Percentiles rank a stretch among this genome's conserved stretches.
Conservation (phyloP, 2,888 invertebrate genomes). For the Pristionchus maxplancki region DNA sequence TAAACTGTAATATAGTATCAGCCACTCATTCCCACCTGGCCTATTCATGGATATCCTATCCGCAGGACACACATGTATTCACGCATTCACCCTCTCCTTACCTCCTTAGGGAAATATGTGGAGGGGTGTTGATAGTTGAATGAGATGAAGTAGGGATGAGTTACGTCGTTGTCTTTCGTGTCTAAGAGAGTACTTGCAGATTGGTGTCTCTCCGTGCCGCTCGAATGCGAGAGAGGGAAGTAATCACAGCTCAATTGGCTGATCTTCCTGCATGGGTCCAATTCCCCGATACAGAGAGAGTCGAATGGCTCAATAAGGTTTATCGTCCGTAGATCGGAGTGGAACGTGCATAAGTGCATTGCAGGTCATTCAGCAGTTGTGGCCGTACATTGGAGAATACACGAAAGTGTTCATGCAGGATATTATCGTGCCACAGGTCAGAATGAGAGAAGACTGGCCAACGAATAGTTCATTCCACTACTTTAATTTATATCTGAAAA, state of each 20-base stretch:
- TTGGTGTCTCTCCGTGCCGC: conserved; percentile 64
- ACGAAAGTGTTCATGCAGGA: conserved; percentile 89
- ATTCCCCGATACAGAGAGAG: conserved; percentile 78
- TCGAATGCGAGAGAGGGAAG: conserved; percentile 72
- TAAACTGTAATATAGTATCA: too few species aligned
- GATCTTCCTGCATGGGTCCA: conserved; percentile 78
- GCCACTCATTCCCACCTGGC: too few species aligned
- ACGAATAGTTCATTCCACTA: background rate
- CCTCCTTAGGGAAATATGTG: too few species aligned
- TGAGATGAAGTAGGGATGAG: too few species aligned
- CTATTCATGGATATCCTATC: too few species aligned
- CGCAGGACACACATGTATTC: too few species aligned
- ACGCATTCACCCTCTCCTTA: too few species aligned
- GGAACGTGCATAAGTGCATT: background rate
- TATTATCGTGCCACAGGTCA: conserved; percentile 87
- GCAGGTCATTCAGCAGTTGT: conserved; percentile 80
- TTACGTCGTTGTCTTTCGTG: too few species aligned
- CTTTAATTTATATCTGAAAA: too few species aligned
- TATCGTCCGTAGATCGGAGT: background rate
- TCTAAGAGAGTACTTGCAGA: too few species aligned
- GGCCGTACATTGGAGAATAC: conserved; percentile 96
- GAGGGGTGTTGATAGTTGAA: too few species aligned
- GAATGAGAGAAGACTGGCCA: conserved; percentile 30
- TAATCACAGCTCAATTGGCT: conserved; percentile 71
- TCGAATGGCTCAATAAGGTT: conserved; percentile 78